These are phyloP conservation scores for Ditula angustiorana DNA, from an alignment of 2,888 invertebrate species.

Conservation along the genomic window DNA sequence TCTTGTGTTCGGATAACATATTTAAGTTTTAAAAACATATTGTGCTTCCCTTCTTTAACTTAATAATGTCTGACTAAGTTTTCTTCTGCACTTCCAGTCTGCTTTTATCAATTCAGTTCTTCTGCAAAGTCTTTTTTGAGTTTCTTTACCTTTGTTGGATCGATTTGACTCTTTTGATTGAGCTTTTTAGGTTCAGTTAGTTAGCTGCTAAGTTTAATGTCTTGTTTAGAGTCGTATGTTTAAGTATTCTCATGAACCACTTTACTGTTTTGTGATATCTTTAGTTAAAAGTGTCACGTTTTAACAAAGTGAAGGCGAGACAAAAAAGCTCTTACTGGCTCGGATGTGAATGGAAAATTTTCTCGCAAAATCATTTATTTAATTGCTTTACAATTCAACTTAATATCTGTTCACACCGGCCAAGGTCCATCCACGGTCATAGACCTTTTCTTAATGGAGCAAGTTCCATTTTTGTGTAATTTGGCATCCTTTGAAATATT, in stretches of 20 bases:
- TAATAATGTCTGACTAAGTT: no score
- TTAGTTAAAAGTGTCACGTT: background rate
- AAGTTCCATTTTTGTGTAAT: conserved; percentile 31
- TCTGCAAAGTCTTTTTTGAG: background rate
- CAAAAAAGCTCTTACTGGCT: background rate
- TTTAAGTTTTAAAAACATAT: background rate
- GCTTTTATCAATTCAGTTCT: background rate
- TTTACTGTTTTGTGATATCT: background rate
- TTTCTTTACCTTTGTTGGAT: background rate
- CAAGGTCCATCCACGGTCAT: conserved; percentile 25
- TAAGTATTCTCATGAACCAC: no score
- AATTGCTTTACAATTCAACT: conserved; percentile 20
- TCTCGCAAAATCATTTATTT: conserved; percentile 9
- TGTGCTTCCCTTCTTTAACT: no score
- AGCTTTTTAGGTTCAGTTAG: background rate
- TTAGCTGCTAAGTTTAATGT: no score
- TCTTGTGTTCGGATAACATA: no score
- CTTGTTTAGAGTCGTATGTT: no score
- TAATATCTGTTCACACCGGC: conserved; percentile 14
- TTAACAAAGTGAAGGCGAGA: background rate
- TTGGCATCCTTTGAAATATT: conserved; percentile 8
- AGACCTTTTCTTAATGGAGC: conserved; percentile 36
- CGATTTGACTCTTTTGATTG: background rate
- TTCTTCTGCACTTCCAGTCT: background rate
- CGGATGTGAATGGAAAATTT: conserved; percentile 18